Base-by-base conservation (phyloP, 2,797 vertebrate genomes). In the Avahi laniger region DNA sequence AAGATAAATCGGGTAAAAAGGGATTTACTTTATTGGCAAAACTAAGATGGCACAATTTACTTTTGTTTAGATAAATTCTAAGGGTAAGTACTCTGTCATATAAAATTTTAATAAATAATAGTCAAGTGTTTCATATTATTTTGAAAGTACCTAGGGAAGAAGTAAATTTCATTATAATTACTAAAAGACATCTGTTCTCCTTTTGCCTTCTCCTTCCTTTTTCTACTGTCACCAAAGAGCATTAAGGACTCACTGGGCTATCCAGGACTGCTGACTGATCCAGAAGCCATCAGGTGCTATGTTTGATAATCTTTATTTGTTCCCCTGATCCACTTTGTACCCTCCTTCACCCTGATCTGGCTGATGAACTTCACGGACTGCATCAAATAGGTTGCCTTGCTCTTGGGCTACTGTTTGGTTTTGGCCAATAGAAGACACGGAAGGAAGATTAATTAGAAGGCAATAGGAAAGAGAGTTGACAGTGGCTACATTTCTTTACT, bases 61-160 rank as follows among this genome's bases (percentile, higher is more conserved):
- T 85, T 94, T 52, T 84, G 41, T 72, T 91, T 8, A 91, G 69
- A 88, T 82, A 65, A 85, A 80, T 63, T 91, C 35, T 73, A 94
- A 69, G 43, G 30, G 72, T 87, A 79, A 86, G 22, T 15, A 87
- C 4, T 57, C 20, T 38, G 78, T 46, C 61, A 43, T 59, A 24
- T 76, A 84, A 94, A 87, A 92, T 54, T 86, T 11, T 79, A 75
- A 76, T 79, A 70, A 83, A 38, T 50, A 94, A 84, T 22, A 73
- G 54, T 59, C 7, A 22, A 85, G 26, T 76, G 30, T 50, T 96
- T 18, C 70, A 41, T 30, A 41, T 85, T 72, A 85, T 81, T 93
- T 69, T 89, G 6, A 89, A 91, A 93, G 33, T 52, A 86, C 33
- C 15, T 38, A 67, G 54, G 69, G 22, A 92, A 82, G 41, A 96